A percentile compares a stretch with the other conserved stretches of the same genome.
These are phyloP conservation scores for Zaprionus gabonicus DNA, from an alignment of 1,140 invertebrate species.

Conservation along the genomic window DNA sequence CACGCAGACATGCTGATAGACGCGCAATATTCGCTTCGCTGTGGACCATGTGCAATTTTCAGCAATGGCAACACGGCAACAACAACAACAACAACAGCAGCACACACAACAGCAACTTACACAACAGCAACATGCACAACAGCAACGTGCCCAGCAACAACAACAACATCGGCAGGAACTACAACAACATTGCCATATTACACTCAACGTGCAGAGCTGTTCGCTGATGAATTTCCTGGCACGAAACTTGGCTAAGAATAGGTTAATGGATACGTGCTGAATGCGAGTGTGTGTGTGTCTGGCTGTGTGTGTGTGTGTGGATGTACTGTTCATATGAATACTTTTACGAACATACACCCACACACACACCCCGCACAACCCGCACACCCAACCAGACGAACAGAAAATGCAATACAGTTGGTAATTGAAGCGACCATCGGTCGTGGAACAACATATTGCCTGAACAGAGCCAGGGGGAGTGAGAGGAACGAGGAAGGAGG, in stretches of 20 bases:
- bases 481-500: not conserved
- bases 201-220: conserved; percentile 27
- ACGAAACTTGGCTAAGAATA: conserved; percentile 39
- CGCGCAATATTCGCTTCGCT: conserved; percentile 29
- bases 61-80: conserved; percentile 7
- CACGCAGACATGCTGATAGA: conserved; percentile 16
- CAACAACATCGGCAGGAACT: not conserved
- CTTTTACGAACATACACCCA: no score
- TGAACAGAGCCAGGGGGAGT: not conserved
- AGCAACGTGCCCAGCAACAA: not conserved
- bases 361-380: no score
- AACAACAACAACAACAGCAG: conserved; percentile 9
- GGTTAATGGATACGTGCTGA: conserved; percentile 24
- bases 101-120: not conserved
- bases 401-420: conserved; percentile 1
- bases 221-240: conserved; percentile 63
- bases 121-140: not conserved
- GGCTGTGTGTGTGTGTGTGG: not conserved
- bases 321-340: no score
- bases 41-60: conserved; percentile 51
- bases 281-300: not conserved
- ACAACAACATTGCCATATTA: conserved; percentile 18
- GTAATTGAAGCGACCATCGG: conserved; percentile 3
- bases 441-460: not conserved
- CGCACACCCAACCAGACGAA: no score